Evolutionary conservation across 2,113 vertebrate genomes (phyloP).

Genomic region (Hylia prasina): DNA sequence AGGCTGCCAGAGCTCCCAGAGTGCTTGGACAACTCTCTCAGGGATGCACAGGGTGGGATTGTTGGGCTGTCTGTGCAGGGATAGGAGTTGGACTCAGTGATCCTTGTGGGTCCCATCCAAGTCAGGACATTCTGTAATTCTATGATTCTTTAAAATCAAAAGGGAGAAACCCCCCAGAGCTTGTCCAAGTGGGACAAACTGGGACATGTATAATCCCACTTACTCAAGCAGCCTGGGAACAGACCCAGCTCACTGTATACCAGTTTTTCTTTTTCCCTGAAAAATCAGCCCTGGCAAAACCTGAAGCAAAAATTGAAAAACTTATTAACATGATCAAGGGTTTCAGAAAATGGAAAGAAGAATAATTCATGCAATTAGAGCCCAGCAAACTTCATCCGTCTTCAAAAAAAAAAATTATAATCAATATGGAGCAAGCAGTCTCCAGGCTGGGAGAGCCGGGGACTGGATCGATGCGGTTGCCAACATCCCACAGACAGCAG

Average conservation of each 20-base stretch:
- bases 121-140: not conserved
- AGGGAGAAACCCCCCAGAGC: not conserved
- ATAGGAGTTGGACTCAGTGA: not conserved
- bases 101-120: not conserved
- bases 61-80: not conserved
- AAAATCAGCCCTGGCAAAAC: not conserved
- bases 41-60: not conserved
- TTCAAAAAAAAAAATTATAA: not conserved
- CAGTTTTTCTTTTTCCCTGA: not conserved
- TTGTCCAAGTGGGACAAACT: not conserved
- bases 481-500: not conserved
- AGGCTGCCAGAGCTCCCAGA: not conserved
- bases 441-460: not conserved
- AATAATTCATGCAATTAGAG: not conserved
- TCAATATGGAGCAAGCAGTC: not conserved
- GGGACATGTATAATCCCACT: not conserved
- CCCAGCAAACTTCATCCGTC: not conserved
- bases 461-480: not conserved
- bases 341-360: not conserved
- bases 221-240: not conserved
- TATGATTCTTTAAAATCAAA: not conserved
- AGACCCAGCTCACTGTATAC: not conserved
- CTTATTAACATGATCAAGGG: not conserved
- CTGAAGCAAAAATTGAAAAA: not conserved
- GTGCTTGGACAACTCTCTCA: accelerated